Conservation (phyloP, 2,113 vertebrate species). For the Ceuthmochares aereus region DNA sequence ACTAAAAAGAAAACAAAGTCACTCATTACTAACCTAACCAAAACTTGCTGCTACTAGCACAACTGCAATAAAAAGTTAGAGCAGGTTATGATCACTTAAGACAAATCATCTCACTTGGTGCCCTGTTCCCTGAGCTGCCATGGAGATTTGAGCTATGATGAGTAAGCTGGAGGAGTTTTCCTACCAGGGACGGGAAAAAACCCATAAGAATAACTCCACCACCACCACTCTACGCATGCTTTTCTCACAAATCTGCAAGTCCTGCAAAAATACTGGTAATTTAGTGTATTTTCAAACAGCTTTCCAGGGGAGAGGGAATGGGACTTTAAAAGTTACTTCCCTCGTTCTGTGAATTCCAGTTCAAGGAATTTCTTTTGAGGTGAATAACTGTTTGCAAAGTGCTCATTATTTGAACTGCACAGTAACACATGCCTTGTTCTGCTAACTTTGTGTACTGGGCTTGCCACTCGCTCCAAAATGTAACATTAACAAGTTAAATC, state of each 20-base stretch:
- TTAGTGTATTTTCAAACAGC: not conserved
- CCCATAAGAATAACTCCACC: fast-evolving
- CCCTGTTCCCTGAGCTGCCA: not conserved
- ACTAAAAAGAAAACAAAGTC: constrained; percentile 72
- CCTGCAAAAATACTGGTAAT: not conserved
- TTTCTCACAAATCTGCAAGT: not conserved
- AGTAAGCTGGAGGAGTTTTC: not conserved
- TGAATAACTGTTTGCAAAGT: not conserved
- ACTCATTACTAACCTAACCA: not conserved
- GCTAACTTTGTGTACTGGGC: not conserved
- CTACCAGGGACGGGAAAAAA: not conserved
- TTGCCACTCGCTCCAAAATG: not conserved
- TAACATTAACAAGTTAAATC: not conserved
- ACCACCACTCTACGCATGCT: fast-evolving
- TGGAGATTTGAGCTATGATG: fast-evolving
- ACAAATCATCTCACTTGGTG: not conserved
- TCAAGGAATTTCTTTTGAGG: not conserved
- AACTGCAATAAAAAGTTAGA: not conserved
- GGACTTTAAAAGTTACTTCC: not conserved
- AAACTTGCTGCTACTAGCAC: not conserved
- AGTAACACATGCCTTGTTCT: not conserved
- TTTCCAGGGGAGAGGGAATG: not conserved
- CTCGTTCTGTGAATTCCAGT: not conserved
- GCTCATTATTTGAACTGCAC: not conserved
- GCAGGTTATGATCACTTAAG: not conserved